phyloP scores from a whole-genome alignment of 1,140 invertebrate species.

The Eupristina koningsbergeri region DNA sequence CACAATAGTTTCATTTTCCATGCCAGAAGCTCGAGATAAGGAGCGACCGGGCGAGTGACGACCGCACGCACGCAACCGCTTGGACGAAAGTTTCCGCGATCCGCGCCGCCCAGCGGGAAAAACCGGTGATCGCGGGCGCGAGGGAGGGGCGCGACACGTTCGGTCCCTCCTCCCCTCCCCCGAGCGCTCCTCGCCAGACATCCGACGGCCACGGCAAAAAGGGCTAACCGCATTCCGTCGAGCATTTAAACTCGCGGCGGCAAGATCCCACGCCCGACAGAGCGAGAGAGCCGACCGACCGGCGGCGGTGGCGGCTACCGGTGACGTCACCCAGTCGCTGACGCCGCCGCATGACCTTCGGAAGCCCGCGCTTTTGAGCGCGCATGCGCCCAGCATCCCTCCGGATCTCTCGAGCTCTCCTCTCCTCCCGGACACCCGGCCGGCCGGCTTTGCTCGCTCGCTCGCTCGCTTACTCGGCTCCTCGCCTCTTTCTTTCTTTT shows the following conservation, averaged over 20 bases:
- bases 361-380: constrained; percentile 62
- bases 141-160: neutral
- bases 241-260: constrained; percentile 50
- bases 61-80: neutral
- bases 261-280: constrained; percentile 63
- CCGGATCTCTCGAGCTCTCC: neutral
- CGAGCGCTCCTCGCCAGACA: constrained; percentile 45
- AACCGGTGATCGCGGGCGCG: neutral
- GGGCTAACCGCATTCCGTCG: constrained; percentile 62
- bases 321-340: constrained; percentile 40
- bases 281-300: constrained; percentile 32
- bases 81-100: neutral
- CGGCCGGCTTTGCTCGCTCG: neutral
- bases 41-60: too few species aligned
- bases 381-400: constrained; percentile 62
- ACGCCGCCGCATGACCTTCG: constrained; percentile 60
- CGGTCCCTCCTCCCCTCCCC: neutral
- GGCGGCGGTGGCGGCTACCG: constrained; percentile 4
- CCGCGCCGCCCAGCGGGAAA: neutral
- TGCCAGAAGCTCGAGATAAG: neutral
- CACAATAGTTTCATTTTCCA: constrained; percentile 13
- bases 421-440: too few species aligned
- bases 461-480: neutral
- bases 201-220: constrained; percentile 57
- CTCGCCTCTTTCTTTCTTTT: too few species aligned